Conservation (phyloP, 2,113 vertebrate species). For the Euleptes europaea region DNA sequence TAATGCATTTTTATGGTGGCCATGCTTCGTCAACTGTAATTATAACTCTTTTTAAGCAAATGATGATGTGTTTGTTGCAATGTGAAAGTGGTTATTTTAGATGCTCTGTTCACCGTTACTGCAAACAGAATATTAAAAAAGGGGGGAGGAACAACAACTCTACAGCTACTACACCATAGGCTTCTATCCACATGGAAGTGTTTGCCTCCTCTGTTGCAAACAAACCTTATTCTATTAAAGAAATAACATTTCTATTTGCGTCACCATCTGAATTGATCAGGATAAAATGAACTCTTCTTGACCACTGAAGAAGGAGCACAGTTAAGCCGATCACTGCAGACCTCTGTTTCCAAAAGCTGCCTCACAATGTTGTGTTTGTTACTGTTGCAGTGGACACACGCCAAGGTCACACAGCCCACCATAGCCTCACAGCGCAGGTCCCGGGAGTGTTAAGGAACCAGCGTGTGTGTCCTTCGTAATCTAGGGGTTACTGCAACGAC, state of each 20-base stretch:
- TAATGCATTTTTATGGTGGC: slow-evolving; percentile 93
- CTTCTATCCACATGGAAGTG: slow-evolving; percentile 60
- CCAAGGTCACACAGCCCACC: not conserved
- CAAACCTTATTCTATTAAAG: slow-evolving; percentile 59
- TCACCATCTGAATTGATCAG: slow-evolving; percentile 37
- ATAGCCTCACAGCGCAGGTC: not conserved
- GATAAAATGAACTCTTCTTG: slow-evolving; percentile 54
- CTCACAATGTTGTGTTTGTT: not conserved
- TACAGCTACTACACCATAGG: slow-evolving; percentile 67
- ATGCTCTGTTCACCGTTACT: slow-evolving; percentile 84
- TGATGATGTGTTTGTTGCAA: slow-evolving; percentile 90
- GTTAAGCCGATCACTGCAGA: not conserved
- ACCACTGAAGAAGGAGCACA: slow-evolving; percentile 43
- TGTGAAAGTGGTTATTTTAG: slow-evolving; percentile 88
- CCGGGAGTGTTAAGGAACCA: too few relatives aligned
- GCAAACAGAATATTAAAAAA: slow-evolving; percentile 76
- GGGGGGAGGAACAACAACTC: slow-evolving; percentile 62
- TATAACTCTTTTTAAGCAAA: slow-evolving; percentile 94
- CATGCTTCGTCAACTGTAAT: slow-evolving; percentile 91
- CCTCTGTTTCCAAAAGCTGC: not conserved
- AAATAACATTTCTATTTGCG: slow-evolving; percentile 36
- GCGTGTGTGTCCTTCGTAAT: not conserved
- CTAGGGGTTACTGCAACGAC: not conserved
- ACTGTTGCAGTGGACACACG: not conserved
- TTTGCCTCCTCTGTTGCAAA: slow-evolving; percentile 62